Evolutionary conservation across 1,140 invertebrate genomes (phyloP).

Genomic region (Drosophila oshimai): DNA sequence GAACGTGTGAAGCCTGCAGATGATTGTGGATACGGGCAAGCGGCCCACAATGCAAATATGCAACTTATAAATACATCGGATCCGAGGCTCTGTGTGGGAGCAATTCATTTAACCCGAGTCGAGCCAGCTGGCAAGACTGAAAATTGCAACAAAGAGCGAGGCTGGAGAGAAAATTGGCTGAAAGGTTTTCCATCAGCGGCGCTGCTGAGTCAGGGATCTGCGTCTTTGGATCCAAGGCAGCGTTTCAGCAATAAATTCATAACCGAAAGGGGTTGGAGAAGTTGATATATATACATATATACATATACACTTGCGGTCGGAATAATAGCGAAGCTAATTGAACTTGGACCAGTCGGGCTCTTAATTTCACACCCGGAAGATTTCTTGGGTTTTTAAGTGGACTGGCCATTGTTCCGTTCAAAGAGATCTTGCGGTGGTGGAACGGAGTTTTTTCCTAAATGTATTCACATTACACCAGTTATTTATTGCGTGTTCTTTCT

Average conservation of each 20-base stretch:
- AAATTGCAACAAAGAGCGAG: conserved; percentile 37
- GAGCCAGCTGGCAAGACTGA: conserved; percentile 22
- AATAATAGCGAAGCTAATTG: neutral
- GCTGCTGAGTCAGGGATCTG: conserved; percentile 35
- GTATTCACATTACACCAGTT: neutral
- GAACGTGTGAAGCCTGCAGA: conserved; percentile 48
- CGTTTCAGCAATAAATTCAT: conserved; percentile 32
- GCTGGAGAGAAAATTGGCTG: conserved; percentile 22
- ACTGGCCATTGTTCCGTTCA: neutral
- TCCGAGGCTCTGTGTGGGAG: conserved; percentile 44
- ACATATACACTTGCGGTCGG: neutral
- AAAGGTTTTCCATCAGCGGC: conserved; percentile 37
- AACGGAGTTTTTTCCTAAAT: neutral
- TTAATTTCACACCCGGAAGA: neutral
- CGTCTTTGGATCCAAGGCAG: conserved; percentile 5
- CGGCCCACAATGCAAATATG: conserved; percentile 47
- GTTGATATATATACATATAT: neutral
- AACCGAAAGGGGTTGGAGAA: conserved; percentile 10
- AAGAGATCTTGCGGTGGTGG: neutral
- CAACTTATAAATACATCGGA: conserved; percentile 39
- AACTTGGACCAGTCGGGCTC: neutral
- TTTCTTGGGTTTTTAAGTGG: neutral
- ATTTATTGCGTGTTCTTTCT: too few species aligned
- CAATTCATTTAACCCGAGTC: conserved; percentile 50
- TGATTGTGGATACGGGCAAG: conserved; percentile 18